These are phyloP conservation scores for Chiloscyllium plagiosum DNA, from an alignment of 2,113 vertebrate species.

Conservation along the genomic window DNA sequence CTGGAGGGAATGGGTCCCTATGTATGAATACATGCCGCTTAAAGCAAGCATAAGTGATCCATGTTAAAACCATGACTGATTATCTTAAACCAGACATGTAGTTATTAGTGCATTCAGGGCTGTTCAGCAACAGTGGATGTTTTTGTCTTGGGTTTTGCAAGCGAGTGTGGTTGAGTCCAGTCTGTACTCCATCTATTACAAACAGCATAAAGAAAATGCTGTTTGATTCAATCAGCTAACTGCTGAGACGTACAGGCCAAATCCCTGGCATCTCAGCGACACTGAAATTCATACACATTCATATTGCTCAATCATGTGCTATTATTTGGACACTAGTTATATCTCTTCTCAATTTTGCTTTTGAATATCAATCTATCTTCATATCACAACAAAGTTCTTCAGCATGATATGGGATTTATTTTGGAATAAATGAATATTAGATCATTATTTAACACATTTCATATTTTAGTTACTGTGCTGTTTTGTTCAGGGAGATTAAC, in stretches of 20 bases:
- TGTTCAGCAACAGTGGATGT: background rate
- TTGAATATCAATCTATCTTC: background rate
- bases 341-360: background rate
- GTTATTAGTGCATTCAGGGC: too few species aligned
- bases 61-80: too few species aligned
- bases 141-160: background rate
- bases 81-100: too few species aligned
- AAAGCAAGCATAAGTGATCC: too few species aligned
- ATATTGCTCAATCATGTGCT: background rate
- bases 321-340: background rate
- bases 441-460: background rate
- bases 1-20: too few species aligned
- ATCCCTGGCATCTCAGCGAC: too few species aligned
- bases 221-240: background rate
- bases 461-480: background rate
- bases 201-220: background rate
- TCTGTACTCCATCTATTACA: background rate
- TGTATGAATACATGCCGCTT: too few species aligned
- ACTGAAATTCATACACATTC: background rate
- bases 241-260: background rate
- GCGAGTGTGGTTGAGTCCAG: background rate
- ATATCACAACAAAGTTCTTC: background rate
- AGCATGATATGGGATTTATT: background rate
- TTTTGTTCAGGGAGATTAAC: background rate
- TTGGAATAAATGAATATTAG: background rate